Percentiles rank a stretch among this genome's conserved stretches.
Evolutionary conservation across 1,140 invertebrate species (phyloP).

Genomic region (Drosophila mojavensis): DNA sequence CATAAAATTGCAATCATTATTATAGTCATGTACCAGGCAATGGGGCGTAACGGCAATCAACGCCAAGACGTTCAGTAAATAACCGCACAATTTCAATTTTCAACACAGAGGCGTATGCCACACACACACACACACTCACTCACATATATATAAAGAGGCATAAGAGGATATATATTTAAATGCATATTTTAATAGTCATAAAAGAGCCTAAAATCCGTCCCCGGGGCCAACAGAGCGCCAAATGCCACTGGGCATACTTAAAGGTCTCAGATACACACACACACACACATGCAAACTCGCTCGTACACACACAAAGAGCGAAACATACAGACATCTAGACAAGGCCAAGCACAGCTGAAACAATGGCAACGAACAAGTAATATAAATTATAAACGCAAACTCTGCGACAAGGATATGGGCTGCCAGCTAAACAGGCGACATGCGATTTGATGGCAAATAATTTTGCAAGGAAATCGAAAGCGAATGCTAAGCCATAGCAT

Average conservation of each 20-base stretch:
- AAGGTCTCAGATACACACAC: slow-evolving; percentile 52
- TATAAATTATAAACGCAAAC: slow-evolving; percentile 82
- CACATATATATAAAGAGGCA: not conserved
- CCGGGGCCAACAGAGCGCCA: slow-evolving; percentile 43
- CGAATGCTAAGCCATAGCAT: slow-evolving; percentile 17
- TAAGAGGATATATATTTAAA: slow-evolving; percentile 65
- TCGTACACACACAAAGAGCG: slow-evolving; percentile 22
- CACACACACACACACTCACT: slow-evolving; percentile 10
- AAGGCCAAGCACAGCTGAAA: slow-evolving; percentile 73
- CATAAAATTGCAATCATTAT: slow-evolving; percentile 78
- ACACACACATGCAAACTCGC: slow-evolving; percentile 26
- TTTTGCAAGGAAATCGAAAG: slow-evolving; percentile 62
- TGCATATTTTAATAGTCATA: slow-evolving; percentile 80
- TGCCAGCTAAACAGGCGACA: slow-evolving; percentile 41
- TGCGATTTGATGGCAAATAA: slow-evolving; percentile 77
- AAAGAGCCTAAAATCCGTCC: slow-evolving; percentile 55
- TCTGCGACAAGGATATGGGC: slow-evolving; percentile 73
- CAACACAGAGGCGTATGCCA: slow-evolving; percentile 43
- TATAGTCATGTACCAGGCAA: slow-evolving; percentile 79
- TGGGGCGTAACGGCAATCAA: slow-evolving; percentile 80
- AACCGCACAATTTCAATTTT: slow-evolving; percentile 79
- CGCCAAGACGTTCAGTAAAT: slow-evolving; percentile 71
- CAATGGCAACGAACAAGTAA: slow-evolving; percentile 66
- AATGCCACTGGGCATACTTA: slow-evolving; percentile 74
- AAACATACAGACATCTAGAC: slow-evolving; percentile 39